These are phyloP conservation scores for Peromyscus californicus DNA, from an alignment of 2,113 vertebrate species.

Conservation along the genomic window DNA sequence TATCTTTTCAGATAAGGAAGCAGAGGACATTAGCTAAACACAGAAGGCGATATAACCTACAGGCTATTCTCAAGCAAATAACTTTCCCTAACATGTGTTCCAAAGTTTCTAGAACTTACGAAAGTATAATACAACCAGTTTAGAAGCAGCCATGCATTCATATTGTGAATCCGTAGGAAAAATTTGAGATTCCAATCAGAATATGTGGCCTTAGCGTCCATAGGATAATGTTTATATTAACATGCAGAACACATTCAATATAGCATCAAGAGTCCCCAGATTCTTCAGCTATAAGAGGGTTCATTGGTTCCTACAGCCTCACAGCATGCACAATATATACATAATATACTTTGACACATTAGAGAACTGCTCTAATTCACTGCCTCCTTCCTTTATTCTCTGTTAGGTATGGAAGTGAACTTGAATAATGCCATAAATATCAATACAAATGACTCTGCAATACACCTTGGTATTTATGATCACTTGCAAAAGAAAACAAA, in stretches of 20 bases:
- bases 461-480: neutral
- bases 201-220: neutral
- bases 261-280: neutral
- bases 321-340: neutral
- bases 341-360: neutral
- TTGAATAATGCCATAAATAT: neutral
- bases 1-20: neutral
- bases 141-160: neutral
- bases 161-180: neutral
- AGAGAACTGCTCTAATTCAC: neutral
- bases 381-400: neutral
- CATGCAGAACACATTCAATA: neutral
- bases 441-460: neutral
- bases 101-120: neutral
- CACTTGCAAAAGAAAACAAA: neutral
- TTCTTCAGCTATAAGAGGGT: neutral
- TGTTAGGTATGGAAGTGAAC: neutral
- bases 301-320: neutral
- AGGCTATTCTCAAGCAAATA: neutral
- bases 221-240: neutral
- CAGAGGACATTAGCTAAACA: neutral
- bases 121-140: neutral
- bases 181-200: neutral
- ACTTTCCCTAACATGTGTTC: neutral
- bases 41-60: neutral